Percentiles rank a stretch among this genome's conserved stretches.
These are phyloP conservation scores for Dicaeum eximium DNA, from an alignment of 2,113 vertebrate genomes.

Conservation along the genomic window DNA sequence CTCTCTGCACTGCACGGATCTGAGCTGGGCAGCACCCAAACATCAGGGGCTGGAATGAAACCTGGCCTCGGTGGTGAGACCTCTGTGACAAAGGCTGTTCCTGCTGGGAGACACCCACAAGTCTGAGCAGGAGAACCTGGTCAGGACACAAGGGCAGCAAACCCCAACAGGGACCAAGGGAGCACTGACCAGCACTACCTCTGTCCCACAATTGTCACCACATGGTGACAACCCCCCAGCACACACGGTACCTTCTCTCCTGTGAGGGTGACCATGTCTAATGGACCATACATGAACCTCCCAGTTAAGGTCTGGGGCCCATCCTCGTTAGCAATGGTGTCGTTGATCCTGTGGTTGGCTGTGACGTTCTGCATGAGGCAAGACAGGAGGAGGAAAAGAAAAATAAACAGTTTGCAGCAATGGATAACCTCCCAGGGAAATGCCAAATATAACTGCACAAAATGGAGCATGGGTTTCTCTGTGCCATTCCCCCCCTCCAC, in stretches of 20 bases:
- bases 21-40: background rate
- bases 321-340: slow-evolving; percentile 88
- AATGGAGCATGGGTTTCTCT: background rate
- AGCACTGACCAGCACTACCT: fast-evolving
- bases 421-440: background rate
- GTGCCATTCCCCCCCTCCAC: no score
- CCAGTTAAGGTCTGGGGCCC: slow-evolving; percentile 85
- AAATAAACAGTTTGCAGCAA: background rate
- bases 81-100: fast-evolving
- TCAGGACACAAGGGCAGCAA: background rate
- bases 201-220: background rate
- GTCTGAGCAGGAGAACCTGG: background rate
- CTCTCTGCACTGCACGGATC: background rate
- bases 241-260: slow-evolving; percentile 87
- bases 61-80: fast-evolving
- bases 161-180: background rate
- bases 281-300: slow-evolving; percentile 95
- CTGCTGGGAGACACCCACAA: background rate
- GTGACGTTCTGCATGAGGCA: slow-evolving; percentile 85
- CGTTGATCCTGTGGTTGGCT: slow-evolving; percentile 93
- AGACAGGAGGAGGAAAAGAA: background rate
- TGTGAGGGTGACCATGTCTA: slow-evolving; percentile 97
- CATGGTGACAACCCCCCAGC: background rate
- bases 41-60: background rate
- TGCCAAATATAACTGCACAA: background rate